phyloP scores from a whole-genome alignment of 2,888 invertebrate genomes.

The Drosophila hamatofila region DNA sequence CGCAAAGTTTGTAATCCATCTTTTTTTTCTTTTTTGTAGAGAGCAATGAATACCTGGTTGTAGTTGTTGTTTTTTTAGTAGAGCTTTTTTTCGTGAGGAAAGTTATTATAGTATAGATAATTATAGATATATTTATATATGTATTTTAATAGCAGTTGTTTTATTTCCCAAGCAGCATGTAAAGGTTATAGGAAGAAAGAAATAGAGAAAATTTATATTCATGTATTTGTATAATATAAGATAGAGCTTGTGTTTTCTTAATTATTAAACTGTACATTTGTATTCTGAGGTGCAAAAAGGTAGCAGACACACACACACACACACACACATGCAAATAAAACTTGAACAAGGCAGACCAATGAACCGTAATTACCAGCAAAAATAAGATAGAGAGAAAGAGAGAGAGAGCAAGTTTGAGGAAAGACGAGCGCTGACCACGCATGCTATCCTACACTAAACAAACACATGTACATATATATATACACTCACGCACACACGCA shows the following conservation, averaged over 20 bases:
- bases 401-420: neutral
- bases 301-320: slow-evolving; percentile 6
- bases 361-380: slow-evolving; percentile 36
- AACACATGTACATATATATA: neutral
- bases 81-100: slow-evolving; percentile 72
- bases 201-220: slow-evolving; percentile 29
- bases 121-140: slow-evolving; percentile 28
- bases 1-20: slow-evolving; percentile 9
- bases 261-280: slow-evolving; percentile 27
- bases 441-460: slow-evolving; percentile 4
- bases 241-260: slow-evolving; percentile 24
- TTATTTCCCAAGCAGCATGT: slow-evolving; percentile 61
- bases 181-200: slow-evolving; percentile 47
- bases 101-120: slow-evolving; percentile 40
- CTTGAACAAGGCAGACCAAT: slow-evolving; percentile 34
- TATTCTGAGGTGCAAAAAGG: slow-evolving; percentile 24
- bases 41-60: slow-evolving; percentile 78
- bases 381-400: neutral
- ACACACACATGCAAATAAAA: slow-evolving; percentile 6
- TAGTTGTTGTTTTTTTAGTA: slow-evolving; percentile 85
- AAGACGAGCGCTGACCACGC: slow-evolving; percentile 30
- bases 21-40: slow-evolving; percentile 7
- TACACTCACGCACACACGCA: slow-evolving; percentile 8
- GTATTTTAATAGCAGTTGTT: slow-evolving; percentile 60
- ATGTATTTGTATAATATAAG: slow-evolving; percentile 20